These are phyloP conservation scores for Drosophila borealis DNA, from an alignment of 2,888 invertebrate species.

Conservation along the genomic window DNA sequence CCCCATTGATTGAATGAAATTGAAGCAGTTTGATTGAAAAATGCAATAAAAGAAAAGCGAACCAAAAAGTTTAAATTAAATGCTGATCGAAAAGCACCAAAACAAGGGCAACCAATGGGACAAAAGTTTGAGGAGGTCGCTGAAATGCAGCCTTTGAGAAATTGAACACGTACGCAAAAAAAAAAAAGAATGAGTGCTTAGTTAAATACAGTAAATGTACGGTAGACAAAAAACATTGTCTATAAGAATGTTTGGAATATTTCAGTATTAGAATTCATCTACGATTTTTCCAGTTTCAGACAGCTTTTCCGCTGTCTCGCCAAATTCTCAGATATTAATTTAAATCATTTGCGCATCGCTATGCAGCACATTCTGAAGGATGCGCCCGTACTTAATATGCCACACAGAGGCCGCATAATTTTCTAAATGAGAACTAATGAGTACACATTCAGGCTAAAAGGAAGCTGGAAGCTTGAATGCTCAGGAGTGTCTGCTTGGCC, in stretches of 20 bases:
- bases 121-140: not conserved
- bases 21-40: slow-evolving; percentile 26
- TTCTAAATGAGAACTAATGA: slow-evolving; percentile 70
- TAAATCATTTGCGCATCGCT: slow-evolving; percentile 4
- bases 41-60: slow-evolving; percentile 12
- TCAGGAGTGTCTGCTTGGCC: slow-evolving; percentile 9
- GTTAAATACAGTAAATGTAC: too few relatives aligned
- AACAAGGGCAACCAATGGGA: not conserved
- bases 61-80: slow-evolving; percentile 15
- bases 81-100: slow-evolving; percentile 1
- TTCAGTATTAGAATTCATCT: too few relatives aligned
- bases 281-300: not conserved
- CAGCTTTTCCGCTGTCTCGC: not conserved
- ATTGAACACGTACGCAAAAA: not conserved
- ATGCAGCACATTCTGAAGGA: slow-evolving; percentile 4
- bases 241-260: too few relatives aligned
- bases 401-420: slow-evolving; percentile 34
- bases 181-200: not conserved
- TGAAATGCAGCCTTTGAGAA: not conserved
- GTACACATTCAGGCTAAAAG: slow-evolving; percentile 49
- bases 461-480: slow-evolving; percentile 21
- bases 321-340: slow-evolving; percentile 2
- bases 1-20: slow-evolving; percentile 12
- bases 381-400: slow-evolving; percentile 25
- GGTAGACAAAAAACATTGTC: too few relatives aligned